Base-by-base conservation (phyloP, 2,888 invertebrate genomes). In the Cacoxenus indagator region DNA sequence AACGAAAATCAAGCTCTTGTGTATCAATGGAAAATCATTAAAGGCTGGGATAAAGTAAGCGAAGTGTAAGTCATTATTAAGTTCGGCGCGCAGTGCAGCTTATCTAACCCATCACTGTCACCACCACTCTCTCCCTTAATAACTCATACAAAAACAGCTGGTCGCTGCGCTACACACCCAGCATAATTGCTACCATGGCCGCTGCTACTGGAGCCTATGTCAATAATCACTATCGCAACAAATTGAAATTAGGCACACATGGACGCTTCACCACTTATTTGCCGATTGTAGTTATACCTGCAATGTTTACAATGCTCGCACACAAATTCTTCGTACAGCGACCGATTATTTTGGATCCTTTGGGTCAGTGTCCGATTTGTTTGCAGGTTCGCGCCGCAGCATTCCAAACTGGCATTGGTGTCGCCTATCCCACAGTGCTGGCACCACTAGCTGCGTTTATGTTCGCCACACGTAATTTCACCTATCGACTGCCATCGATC, bases 401-500 rank as follows among this genome's bases (percentile, higher is more conserved):
- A 0, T 75, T 92, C 24, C 93, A 93, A 85, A 76, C 89, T 0
- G 75, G 79, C 0, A 69, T 90, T 4, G 92, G 92, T 0, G 78
- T 90, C 0, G 75, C 89, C 2, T 92, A 93, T 82, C 94, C 95
- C 0, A 81, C 91, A 75, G 45, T 92, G 1, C 76, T 93, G 55
- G 90, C 91, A 1, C 92, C 93, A 6, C 68, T 91, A 1, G 87
- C 91, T 51, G 89, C 90, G 65, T 89, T 92, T 76, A 89, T 92
- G 89, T 89, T 92, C 73, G 92, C 92, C 29, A 89, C 90, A 64
- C 89, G 91, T 69, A 91, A 91, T 83, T 89, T 86, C 61, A 93
- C 93, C 4, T 91, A 89, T 75, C 89, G 92, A 73, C 75, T 93
- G 24, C 94, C 94, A 3, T 89, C 90, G n/a, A 81, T 93, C n/a